These are phyloP conservation scores for Bothrops jararaca DNA, from an alignment of 2,113 vertebrate species.

Conservation along the genomic window DNA sequence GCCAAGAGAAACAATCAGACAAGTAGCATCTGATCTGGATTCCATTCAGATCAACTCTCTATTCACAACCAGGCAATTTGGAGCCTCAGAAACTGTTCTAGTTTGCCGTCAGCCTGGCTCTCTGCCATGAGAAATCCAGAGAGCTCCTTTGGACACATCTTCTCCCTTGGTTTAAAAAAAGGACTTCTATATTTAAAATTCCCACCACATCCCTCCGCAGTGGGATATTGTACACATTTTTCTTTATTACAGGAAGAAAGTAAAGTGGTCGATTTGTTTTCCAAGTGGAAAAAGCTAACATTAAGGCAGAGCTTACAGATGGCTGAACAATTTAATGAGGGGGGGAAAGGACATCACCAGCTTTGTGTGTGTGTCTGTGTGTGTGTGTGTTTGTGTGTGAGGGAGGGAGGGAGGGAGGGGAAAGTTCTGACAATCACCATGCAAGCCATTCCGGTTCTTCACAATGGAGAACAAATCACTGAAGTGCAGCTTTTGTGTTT, in stretches of 20 bases:
- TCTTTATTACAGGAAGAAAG: constrained; percentile 24
- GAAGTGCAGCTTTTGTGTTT: constrained; percentile 15
- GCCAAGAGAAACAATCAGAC: background rate
- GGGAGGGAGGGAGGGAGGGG: background rate
- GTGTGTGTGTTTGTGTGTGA: too few relatives aligned
- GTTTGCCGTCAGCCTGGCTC: background rate
- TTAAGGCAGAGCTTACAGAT: constrained; percentile 22
- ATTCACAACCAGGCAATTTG: background rate
- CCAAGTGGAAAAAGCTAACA: background rate
- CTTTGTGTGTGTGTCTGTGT: background rate
- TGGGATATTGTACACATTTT: constrained; percentile 22
- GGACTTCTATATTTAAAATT: constrained; percentile 29
- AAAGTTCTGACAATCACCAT: background rate
- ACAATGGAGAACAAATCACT: constrained; percentile 16
- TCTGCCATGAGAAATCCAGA: background rate
- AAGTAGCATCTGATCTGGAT: background rate
- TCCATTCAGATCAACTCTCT: background rate
- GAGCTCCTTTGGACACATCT: background rate
- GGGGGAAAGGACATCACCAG: background rate
- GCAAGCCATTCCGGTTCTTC: constrained; percentile 15
- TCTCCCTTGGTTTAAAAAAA: background rate
- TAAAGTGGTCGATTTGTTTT: constrained; percentile 28
- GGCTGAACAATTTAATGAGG: constrained; percentile 23
- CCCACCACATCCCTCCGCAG: constrained; percentile 6
- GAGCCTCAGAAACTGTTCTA: background rate